Base-by-base conservation (phyloP, 30 jellyfish, hydroid and myxozoan genomes). In the Hydractinia echinata region DNA sequence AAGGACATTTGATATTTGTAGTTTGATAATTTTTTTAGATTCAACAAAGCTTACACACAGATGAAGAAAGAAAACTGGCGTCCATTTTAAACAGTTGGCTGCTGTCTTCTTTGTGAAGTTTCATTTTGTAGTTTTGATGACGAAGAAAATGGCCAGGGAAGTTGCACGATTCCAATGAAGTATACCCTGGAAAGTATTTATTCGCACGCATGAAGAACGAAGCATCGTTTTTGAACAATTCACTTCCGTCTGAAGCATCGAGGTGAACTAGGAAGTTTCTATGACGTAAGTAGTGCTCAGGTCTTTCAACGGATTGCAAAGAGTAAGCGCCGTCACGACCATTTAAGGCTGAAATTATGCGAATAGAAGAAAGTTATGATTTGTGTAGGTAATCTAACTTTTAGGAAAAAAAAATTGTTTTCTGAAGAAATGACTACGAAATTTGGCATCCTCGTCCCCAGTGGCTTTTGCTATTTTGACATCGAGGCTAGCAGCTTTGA, bases 151-250 rank as follows among this genome's bases (percentile, higher is more conserved):
- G 53, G 44, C 79, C 79, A 13, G 79, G 80, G 53, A 8, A 77
- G 53, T 77, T 77, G 52, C 56, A 20, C 8, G 85, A 77, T 77
- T 77, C 79, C 55, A 77, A 77, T 55, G 85, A 56, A 8, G 58
- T 7, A 16, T 21, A 54, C 16, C 79, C 79, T 4, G 51, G 7
- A 61, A 53, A 54, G 85, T 16, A 54, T 53, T 50, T 54, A 51
- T 58, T 54, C 21, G 44, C 16, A 19, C 53, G 51, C 9, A 60
- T 20, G 10, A 4, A 10, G 76, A 77, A 77, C 6, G 79, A 77
- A 5, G 81, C 85, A 5, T 53, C 85, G 60, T 77, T 54, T 30
- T 66, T 77, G 48, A 53, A 77, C 54, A 54, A 30, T 51, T 10
- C 81, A 16, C 79, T 51, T 10, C 48, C 58, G 5, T 53, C 85